These are phyloP conservation scores for Sacculina carcini DNA, from an alignment of 2,888 invertebrate genomes.

Conservation along the genomic window DNA sequence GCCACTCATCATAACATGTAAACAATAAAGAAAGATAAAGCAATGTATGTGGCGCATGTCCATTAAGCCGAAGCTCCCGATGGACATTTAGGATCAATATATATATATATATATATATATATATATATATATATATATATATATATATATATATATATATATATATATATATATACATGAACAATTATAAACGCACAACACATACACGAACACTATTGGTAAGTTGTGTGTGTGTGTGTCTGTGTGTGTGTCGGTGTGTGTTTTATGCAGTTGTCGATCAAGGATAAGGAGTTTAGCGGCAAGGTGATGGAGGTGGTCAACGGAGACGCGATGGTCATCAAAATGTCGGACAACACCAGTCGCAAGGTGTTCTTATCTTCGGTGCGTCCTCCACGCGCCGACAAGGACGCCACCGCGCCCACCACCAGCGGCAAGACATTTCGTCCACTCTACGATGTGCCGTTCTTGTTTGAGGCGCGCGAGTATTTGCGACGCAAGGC, in stretches of 20 bases:
- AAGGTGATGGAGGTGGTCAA: conserved; percentile 72
- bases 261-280: conserved; percentile 29
- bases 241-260: conserved; percentile 2
- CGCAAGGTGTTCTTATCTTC: conserved; percentile 90
- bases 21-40: no score
- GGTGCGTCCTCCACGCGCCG: conserved; percentile 48
- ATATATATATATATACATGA: not conserved
- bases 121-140: conserved; percentile 2
- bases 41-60: no score
- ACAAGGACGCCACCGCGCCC: conserved; percentile 4
- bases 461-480: conserved; percentile 93
- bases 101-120: conserved; percentile 7
- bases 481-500: conserved; percentile 87
- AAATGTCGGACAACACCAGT: conserved; percentile 40
- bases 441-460: conserved; percentile 86
- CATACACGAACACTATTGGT: not conserved
- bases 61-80: no score
- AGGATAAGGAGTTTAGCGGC: conserved; percentile 54
- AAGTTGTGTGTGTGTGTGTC: not conserved
- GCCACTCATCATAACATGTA: no score
- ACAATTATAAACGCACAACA: not conserved
- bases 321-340: conserved; percentile 74
- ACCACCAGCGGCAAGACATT: conserved; percentile 22
- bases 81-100: no score
- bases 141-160: conserved; percentile 3